phyloP scores from a whole-genome alignment of 1,140 invertebrate species.

The Eufriesea mexicana region DNA sequence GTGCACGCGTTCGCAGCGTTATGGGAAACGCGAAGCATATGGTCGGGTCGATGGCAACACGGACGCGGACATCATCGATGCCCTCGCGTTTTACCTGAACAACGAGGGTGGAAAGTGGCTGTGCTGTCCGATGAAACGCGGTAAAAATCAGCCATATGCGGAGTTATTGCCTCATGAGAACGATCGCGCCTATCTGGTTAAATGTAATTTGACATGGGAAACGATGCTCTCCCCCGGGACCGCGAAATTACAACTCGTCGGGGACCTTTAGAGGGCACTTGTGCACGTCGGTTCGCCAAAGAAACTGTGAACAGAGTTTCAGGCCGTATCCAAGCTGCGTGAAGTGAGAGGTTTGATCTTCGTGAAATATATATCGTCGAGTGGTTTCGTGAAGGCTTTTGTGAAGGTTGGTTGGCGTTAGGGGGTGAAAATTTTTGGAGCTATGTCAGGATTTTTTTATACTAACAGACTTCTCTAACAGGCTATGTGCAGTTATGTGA shows the following conservation, averaged over 20 bases:
- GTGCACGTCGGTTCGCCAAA: neutral
- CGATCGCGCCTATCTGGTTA: conserved; percentile 50
- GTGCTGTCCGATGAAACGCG: conserved; percentile 50
- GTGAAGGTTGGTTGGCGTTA: too few species aligned
- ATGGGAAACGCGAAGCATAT: conserved; percentile 73
- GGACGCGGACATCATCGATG: conserved; percentile 55
- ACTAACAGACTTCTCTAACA: too few species aligned
- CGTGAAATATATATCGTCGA: neutral
- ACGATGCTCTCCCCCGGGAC: neutral
- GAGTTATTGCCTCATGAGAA: conserved; percentile 69
- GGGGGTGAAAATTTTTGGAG: too few species aligned
- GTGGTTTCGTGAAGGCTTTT: too few species aligned
- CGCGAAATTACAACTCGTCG: conserved; percentile 21
- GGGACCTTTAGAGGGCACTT: neutral
- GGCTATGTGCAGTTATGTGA: too few species aligned
- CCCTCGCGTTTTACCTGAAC: conserved; percentile 58
- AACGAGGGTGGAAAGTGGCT: conserved; percentile 54
- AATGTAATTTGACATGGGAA: conserved; percentile 75
- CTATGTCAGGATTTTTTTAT: too few species aligned
- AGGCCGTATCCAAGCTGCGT: neutral
- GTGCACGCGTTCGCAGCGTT: conserved; percentile 41
- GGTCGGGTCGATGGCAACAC: conserved; percentile 60
- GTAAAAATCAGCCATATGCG: conserved; percentile 68
- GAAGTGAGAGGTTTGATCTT: neutral
- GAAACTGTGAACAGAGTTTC: neutral